phyloP scores from a whole-genome alignment of 1,140 invertebrate genomes.

The Lepidurus couesii region DNA sequence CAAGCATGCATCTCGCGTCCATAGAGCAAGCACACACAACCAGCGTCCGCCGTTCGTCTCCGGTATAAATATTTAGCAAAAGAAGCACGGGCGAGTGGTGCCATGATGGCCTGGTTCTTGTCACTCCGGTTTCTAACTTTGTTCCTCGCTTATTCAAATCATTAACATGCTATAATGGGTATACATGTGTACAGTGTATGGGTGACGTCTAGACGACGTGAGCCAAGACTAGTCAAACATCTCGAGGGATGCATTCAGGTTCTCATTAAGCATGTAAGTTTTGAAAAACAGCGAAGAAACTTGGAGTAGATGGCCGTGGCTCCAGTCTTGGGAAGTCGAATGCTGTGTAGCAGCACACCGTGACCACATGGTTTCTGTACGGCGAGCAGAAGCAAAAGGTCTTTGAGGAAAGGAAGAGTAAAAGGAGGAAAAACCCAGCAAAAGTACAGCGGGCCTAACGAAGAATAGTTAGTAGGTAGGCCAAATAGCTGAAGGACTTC shows the following conservation, averaged over 20 bases:
- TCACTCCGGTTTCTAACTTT: background rate
- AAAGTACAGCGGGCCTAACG: background rate
- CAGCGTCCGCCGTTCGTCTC: background rate
- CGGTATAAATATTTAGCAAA: background rate
- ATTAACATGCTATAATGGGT: slow-evolving; percentile 15
- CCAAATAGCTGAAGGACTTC: slow-evolving; percentile 1
- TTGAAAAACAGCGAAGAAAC: background rate
- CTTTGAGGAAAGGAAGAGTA: slow-evolving; percentile 17
- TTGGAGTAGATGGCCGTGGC: background rate
- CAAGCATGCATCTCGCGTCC: background rate
- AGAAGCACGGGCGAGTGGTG: background rate
- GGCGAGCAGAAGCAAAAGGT: background rate
- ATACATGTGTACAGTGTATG: background rate
- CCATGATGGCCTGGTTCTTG: slow-evolving; percentile 5
- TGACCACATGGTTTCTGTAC: slow-evolving; percentile 15
- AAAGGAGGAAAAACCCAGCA: background rate
- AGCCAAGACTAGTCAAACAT: background rate
- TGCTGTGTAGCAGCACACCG: background rate
- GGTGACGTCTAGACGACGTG: slow-evolving; percentile 2
- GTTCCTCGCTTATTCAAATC: slow-evolving; percentile 6
- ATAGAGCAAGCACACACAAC: background rate
- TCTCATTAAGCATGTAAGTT: background rate
- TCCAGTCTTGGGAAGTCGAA: background rate
- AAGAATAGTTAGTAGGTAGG: slow-evolving; percentile 15
- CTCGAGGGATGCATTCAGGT: background rate